Percentiles rank a stretch among this genome's conserved stretches.
Conservation (phyloP, 2,797 vertebrate species). For the Menidia menidia region DNA sequence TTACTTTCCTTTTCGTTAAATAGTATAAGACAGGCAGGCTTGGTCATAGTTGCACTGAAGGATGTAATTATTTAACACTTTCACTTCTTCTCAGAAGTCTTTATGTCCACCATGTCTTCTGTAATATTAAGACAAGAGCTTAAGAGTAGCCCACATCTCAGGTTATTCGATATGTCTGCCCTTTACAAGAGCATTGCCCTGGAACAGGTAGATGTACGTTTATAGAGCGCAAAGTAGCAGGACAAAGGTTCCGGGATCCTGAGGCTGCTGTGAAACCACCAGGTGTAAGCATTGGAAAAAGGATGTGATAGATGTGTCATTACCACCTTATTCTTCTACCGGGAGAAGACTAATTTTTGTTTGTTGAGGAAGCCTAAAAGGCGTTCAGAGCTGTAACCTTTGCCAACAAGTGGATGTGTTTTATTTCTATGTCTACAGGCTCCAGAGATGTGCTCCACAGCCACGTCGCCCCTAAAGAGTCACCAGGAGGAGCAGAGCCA, state of each 20-base stretch:
- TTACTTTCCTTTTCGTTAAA: neutral
- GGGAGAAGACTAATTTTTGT: too few species aligned
- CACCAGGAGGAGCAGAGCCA: slow-evolving; percentile 89
- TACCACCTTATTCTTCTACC: too few species aligned
- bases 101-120: neutral
- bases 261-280: neutral
- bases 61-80: neutral
- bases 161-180: neutral
- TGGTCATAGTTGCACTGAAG: neutral
- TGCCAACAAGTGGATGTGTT: slow-evolving; percentile 6
- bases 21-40: neutral
- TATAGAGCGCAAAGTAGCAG: neutral
- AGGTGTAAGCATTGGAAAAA: neutral
- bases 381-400: too few species aligned
- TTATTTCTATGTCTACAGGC: slow-evolving; percentile 68
- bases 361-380: too few species aligned
- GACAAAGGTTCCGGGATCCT: neutral
- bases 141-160: neutral
- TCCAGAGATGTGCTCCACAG: slow-evolving; percentile 88
- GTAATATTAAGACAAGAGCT: neutral
- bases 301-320: neutral
- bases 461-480: slow-evolving; percentile 88
- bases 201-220: neutral
- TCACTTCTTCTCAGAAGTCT: neutral
- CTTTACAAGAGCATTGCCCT: neutral